Evolutionary conservation across 2,797 vertebrate species (phyloP).

Genomic region (Myotis pilosus): DNA sequence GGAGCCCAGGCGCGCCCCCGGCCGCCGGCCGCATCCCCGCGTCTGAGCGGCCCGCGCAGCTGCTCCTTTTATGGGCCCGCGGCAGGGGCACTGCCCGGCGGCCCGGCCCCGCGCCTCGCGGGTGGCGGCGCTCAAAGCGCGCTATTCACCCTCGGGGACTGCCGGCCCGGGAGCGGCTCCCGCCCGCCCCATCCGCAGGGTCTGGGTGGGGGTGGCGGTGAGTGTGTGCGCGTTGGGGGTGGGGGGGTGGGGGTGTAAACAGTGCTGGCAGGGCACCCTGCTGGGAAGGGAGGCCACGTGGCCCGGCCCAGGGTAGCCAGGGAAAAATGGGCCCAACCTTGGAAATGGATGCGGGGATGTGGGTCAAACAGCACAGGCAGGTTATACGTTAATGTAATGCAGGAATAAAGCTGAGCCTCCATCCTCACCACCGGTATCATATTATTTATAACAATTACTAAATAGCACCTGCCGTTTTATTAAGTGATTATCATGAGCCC

Average conservation of each 20-base stretch:
- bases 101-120: constrained; percentile 81
- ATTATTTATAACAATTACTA: neutral
- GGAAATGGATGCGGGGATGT: neutral
- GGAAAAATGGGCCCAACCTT: neutral
- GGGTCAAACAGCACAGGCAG: neutral
- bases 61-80: constrained; percentile 91
- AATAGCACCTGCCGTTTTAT: constrained; percentile 5
- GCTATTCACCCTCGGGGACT: constrained; percentile 88
- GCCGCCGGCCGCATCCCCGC: constrained; percentile 85
- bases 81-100: constrained; percentile 88
- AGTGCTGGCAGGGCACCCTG: constrained; percentile 81
- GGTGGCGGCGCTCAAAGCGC: constrained; percentile 86
- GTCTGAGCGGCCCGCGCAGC: constrained; percentile 88
- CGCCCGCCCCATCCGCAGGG: constrained; percentile 86
- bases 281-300: constrained; percentile 79
- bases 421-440: neutral
- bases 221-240: no score
- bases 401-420: neutral
- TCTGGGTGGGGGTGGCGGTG: neutral
- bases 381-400: neutral
- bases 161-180: constrained; percentile 82
- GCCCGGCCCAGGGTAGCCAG: constrained; percentile 70
- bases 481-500: neutral
- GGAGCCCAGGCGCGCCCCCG: constrained; percentile 42
- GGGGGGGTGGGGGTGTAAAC: constrained; percentile 82